Base-by-base conservation (phyloP, 1,140 invertebrate species). In the Polypedilum pembai region DNA sequence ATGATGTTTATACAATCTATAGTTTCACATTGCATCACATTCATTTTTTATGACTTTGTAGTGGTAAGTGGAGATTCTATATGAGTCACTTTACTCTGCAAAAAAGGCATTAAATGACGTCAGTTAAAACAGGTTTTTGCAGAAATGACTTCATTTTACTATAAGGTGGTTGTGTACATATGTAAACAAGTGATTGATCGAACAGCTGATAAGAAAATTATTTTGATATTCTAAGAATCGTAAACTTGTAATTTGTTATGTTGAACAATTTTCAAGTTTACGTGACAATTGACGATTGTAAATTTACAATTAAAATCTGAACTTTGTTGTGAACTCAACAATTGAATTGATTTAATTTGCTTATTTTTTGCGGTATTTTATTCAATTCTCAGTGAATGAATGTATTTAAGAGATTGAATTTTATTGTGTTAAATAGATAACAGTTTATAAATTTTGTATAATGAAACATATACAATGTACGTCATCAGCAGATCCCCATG, bases 271-370 rank as follows among this genome's bases (percentile, higher is more conserved):
- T 33, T 33, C 5, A 3, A 12, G 45, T 15, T 15, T 56, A 56
- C 45, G n/a, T n/a, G 45, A 56, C 45, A 56, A 56, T 56, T 56
- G n/a, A 56, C 45, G n/a, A 56, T 56, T 56, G 45, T n/a, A n/a
- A 56, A 56, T n/a, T 56, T 56, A 56, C 3, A 12, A 56, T 56
- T 4, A 56, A n/a, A 56, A 56, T 15, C 1, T 12, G n/a, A 56
- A 15, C 12, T n/a, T 56, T 56, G 45, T 56, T 15, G 15, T 15
- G 12, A 33, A 33, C 12, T 56, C 12, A 4, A 56, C 45, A 56
- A 56, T 56, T 56, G 45, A 56, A 56, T 56, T 56, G 45, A 56
- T 56, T 56, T 33, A 33, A 33, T 33, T 33, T 33, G 5, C 5
- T 33, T 33, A 33, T 33, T 33, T 33, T 33, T 5, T 33, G 24